These are phyloP conservation scores for Serranus cabrilla DNA, from an alignment of 2,797 vertebrate genomes.

Conservation along the genomic window DNA sequence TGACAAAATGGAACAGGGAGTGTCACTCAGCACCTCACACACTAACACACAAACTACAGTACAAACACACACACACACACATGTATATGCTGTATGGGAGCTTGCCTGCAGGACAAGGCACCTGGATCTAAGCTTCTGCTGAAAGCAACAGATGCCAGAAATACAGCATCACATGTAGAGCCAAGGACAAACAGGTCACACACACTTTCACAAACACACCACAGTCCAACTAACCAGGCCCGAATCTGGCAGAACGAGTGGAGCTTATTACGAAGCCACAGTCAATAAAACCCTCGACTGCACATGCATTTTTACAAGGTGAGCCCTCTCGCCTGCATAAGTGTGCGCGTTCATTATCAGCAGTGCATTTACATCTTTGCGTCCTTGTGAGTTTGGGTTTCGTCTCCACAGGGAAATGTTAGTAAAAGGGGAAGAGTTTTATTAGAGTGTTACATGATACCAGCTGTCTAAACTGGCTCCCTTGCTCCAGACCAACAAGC, in stretches of 20 bases:
- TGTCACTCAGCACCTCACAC: constrained; percentile 72
- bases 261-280: constrained; percentile 42
- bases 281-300: constrained; percentile 50
- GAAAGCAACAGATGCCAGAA: constrained; percentile 72
- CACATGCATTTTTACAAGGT: constrained; percentile 54
- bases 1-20: constrained; percentile 74
- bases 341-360: not conserved
- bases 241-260: constrained; percentile 32
- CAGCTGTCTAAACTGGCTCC: constrained; percentile 64
- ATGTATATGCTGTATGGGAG: constrained; percentile 17
- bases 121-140: constrained; percentile 72
- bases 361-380: constrained; percentile 27
- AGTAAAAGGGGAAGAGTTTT: constrained; percentile 58
- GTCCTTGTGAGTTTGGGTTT: constrained; percentile 36
- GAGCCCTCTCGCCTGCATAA: constrained; percentile 6
- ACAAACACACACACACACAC: constrained; percentile 20
- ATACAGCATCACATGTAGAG: constrained; percentile 64
- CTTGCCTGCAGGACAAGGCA: constrained; percentile 54
- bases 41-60: constrained; percentile 15
- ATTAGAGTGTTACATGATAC: constrained; percentile 60
- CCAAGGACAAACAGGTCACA: constrained; percentile 63
- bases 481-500: constrained; percentile 19
- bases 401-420: constrained; percentile 40
- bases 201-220: not conserved
- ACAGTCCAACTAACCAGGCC: constrained; percentile 10